These are phyloP conservation scores for Galleria mellonella DNA, from an alignment of 1,140 invertebrate species.

Conservation along the genomic window DNA sequence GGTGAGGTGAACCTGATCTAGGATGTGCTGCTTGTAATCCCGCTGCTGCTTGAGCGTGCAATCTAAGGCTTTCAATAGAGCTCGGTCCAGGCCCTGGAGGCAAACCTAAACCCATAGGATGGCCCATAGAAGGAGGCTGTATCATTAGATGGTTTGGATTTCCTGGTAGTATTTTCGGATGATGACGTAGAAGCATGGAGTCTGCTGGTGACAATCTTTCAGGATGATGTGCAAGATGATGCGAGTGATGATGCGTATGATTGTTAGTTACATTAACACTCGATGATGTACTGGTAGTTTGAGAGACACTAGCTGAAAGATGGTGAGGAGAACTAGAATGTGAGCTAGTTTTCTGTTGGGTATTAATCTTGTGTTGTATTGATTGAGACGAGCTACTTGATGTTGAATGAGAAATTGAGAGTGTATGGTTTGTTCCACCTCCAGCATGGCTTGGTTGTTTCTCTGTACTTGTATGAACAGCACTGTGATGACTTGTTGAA, in stretches of 20 bases:
- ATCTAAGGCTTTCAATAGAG: slow-evolving; percentile 64
- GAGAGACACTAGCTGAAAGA: slow-evolving; percentile 70
- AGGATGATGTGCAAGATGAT: slow-evolving; percentile 74
- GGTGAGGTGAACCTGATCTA: slow-evolving; percentile 73
- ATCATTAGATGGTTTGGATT: slow-evolving; percentile 81
- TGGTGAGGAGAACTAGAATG: slow-evolving; percentile 75
- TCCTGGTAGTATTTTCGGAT: slow-evolving; percentile 74
- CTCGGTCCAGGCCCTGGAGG: slow-evolving; percentile 71
- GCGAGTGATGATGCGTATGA: slow-evolving; percentile 74
- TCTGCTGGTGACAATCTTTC: slow-evolving; percentile 71
- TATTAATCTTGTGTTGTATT: slow-evolving; percentile 77
- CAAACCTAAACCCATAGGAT: slow-evolving; percentile 72
- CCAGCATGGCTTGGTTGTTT: slow-evolving; percentile 75
- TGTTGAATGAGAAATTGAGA: slow-evolving; percentile 79
- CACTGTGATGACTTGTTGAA: slow-evolving; percentile 77
- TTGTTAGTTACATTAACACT: slow-evolving; percentile 69
- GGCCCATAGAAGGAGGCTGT: slow-evolving; percentile 75
- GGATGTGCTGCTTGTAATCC: slow-evolving; percentile 64
- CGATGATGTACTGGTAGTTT: slow-evolving; percentile 67
- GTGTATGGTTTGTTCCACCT: slow-evolving; percentile 72
- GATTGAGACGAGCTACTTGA: slow-evolving; percentile 78
- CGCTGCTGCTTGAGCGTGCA: slow-evolving; percentile 76
- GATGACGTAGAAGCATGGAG: slow-evolving; percentile 72
- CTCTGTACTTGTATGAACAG: slow-evolving; percentile 77
- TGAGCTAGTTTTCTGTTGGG: slow-evolving; percentile 65